Conservation (phyloP, 2,113 vertebrate species). For the Ailuropoda melanoleuca region DNA sequence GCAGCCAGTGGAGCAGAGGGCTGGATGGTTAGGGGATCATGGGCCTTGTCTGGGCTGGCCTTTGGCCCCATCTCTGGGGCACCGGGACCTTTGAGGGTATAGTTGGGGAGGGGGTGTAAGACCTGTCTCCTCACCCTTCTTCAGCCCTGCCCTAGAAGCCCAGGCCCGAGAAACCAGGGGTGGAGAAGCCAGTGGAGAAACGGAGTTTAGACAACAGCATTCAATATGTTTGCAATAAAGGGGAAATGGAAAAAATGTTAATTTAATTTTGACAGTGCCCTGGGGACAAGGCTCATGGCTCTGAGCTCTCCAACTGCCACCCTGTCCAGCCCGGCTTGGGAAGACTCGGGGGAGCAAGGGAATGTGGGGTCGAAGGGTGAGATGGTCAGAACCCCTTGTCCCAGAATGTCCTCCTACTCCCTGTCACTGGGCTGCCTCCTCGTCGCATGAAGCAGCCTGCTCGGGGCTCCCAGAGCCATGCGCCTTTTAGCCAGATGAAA, state of each 20-base stretch:
- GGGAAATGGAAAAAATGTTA: constrained; percentile 72
- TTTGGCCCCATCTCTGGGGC: not conserved
- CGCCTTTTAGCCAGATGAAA: not conserved
- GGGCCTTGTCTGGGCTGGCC: not conserved
- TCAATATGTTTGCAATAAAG: constrained; percentile 65
- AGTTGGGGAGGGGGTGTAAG: not conserved
- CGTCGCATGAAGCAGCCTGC: not conserved
- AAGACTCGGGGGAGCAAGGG: not conserved
- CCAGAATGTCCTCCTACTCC: not conserved
- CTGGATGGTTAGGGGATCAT: not conserved
- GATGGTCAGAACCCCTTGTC: not conserved
- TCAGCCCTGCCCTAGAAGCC: not conserved
- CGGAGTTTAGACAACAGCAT: not conserved
- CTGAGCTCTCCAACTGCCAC: not conserved
- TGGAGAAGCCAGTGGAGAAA: constrained; percentile 26
- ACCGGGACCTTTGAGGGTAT: not conserved
- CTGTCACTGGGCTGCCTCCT: not conserved
- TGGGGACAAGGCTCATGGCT: not conserved
- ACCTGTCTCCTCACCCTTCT: not conserved
- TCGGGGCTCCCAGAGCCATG: not conserved
- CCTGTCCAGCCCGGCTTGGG: not conserved
- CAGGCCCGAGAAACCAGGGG: not conserved
- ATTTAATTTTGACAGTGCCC: constrained; percentile 69
- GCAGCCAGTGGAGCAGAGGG: not conserved
- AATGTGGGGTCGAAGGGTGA: not conserved